Conservation (phyloP, 2,888 invertebrate genomes). For the Syritta pipiens region DNA sequence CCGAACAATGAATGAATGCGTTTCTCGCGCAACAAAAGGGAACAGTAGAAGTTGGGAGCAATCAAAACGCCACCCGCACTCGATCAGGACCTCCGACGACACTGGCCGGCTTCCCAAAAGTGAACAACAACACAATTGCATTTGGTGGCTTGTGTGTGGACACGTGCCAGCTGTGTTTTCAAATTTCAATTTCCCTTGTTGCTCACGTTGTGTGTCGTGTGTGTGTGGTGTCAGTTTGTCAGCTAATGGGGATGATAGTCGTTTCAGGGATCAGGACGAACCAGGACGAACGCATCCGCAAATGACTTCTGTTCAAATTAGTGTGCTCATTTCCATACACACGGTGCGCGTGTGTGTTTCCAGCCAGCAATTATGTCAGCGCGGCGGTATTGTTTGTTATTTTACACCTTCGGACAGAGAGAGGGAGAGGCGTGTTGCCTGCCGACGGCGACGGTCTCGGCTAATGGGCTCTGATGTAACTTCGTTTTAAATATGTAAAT, state of each 20-base stretch:
- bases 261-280: slow-evolving; percentile 18
- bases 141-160: slow-evolving; percentile 71
- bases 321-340: slow-evolving; percentile 60
- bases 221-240: slow-evolving; percentile 22
- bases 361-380: slow-evolving; percentile 59
- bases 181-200: slow-evolving; percentile 78
- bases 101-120: slow-evolving; percentile 4
- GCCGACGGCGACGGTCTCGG: background rate
- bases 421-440: background rate
- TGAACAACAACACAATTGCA: slow-evolving; percentile 67
- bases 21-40: slow-evolving; percentile 43
- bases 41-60: slow-evolving; percentile 17
- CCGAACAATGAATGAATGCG: slow-evolving; percentile 43
- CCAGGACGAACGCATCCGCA: slow-evolving; percentile 46
- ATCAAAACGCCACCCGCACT: slow-evolving; percentile 56
- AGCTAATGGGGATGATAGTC: slow-evolving; percentile 49
- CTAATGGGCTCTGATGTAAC: slow-evolving; percentile 46
- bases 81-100: slow-evolving; percentile 32
- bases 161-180: slow-evolving; percentile 79
- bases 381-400: slow-evolving; percentile 59
- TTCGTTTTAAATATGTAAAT: slow-evolving; percentile 49
- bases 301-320: slow-evolving; percentile 60
- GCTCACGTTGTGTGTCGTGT: slow-evolving; percentile 26
- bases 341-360: slow-evolving; percentile 39
- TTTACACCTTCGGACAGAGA: slow-evolving; percentile 49